Evolutionary conservation across 2,797 vertebrate genomes (phyloP).

Genomic region (Calcarius lapponicus): DNA sequence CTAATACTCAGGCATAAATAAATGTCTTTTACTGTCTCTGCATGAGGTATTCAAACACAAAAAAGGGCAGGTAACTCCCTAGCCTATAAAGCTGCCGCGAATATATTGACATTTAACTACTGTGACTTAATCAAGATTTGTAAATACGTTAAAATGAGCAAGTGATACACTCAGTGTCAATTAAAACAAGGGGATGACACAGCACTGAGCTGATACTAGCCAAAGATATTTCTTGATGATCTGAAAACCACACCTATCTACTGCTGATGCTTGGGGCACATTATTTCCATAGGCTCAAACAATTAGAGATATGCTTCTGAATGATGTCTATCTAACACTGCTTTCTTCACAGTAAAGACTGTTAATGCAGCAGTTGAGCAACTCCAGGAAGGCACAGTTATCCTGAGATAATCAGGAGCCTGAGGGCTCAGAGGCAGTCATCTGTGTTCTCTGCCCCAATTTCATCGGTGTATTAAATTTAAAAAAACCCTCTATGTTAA

Average conservation of each 20-base stretch:
- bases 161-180: constrained; percentile 42
- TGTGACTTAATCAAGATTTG: constrained; percentile 56
- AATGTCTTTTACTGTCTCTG: constrained; percentile 2
- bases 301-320: constrained; percentile 53
- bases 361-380: constrained; percentile 64
- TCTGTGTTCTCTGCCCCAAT: constrained; percentile 62
- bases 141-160: constrained; percentile 58
- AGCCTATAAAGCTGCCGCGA: constrained; percentile 23
- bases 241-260: constrained; percentile 33
- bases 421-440: constrained; percentile 66
- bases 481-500: constrained; percentile 14
- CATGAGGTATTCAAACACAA: constrained; percentile 15
- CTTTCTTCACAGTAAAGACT: constrained; percentile 55
- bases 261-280: constrained; percentile 17
- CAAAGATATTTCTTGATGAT: constrained; percentile 56
- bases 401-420: constrained; percentile 67
- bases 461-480: constrained; percentile 49
- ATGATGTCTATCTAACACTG: constrained; percentile 47
- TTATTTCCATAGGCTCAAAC: constrained; percentile 32
- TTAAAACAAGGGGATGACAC: constrained; percentile 53
- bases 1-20: background rate
- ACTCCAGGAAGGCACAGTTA: constrained; percentile 62
- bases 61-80: constrained; percentile 19
- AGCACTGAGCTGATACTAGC: constrained; percentile 29
- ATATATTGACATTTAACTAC: constrained; percentile 59